Evolutionary conservation across 1,140 invertebrate species (phyloP).

Genomic region (Drosophila jambulina): DNA sequence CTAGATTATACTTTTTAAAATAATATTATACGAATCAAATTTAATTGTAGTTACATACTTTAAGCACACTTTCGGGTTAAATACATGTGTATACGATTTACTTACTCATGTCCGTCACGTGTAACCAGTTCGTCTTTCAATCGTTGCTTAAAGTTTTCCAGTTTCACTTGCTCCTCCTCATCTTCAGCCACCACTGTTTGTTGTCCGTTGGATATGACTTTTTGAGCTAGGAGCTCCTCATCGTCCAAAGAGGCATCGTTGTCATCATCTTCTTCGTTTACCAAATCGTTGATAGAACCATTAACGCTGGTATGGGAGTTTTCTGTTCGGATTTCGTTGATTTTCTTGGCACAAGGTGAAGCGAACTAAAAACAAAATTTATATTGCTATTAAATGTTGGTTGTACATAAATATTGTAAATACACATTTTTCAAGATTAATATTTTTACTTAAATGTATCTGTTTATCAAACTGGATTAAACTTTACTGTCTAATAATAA

Average conservation of each 20-base stretch:
- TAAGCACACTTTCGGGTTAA: too few species aligned
- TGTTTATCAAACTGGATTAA: too few species aligned
- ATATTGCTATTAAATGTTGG: not conserved
- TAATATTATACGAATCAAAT: too few species aligned
- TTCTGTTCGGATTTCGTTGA: slow-evolving; percentile 60
- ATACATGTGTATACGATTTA: not conserved
- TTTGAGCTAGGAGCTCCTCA: slow-evolving; percentile 72
- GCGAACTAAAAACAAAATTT: slow-evolving; percentile 56
- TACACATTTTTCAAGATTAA: too few species aligned
- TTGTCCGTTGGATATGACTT: slow-evolving; percentile 46
- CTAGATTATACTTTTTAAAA: not conserved
- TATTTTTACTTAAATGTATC: too few species aligned
- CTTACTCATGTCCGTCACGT: slow-evolving; percentile 91
- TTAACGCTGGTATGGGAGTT: slow-evolving; percentile 56
- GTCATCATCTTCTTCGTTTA: slow-evolving; percentile 43
- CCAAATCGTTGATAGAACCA: slow-evolving; percentile 46
- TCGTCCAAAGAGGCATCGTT: slow-evolving; percentile 68
- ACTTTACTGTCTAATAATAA: too few species aligned
- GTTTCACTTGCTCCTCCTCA: slow-evolving; percentile 85
- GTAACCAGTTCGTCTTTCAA: slow-evolving; percentile 93
- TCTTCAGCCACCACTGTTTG: slow-evolving; percentile 58
- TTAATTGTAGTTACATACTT: too few species aligned
- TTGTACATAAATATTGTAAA: too few species aligned
- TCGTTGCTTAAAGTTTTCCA: slow-evolving; percentile 90
- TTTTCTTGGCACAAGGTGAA: slow-evolving; percentile 76